These are phyloP conservation scores for Zhengitettix transpicula DNA, from an alignment of 2,888 invertebrate genomes.

Conservation along the genomic window DNA sequence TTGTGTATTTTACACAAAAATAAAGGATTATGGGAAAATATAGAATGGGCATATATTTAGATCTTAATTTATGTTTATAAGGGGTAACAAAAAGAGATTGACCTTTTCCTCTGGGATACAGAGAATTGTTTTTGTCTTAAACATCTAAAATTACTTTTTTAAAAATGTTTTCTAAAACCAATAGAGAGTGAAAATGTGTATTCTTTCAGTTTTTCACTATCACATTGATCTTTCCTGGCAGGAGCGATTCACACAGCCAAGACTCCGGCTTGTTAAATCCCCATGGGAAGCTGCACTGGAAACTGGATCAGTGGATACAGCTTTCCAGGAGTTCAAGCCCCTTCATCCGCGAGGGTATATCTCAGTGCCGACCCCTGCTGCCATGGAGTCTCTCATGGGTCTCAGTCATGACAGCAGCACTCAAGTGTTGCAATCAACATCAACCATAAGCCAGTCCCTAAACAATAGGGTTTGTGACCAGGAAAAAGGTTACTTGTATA, in stretches of 20 bases:
- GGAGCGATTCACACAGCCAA: conserved; percentile 39
- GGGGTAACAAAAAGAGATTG: too few relatives aligned
- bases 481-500: conserved; percentile 22
- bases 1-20: too few relatives aligned
- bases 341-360: conserved; percentile 8
- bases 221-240: conserved; percentile 19
- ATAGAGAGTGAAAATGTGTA: not conserved
- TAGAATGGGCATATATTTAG: too few relatives aligned
- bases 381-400: conserved; percentile 2
- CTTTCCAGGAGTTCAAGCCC: conserved; percentile 36
- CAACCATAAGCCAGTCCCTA: not conserved
- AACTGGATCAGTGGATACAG: conserved; percentile 49
- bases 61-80: too few relatives aligned
- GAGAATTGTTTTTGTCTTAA: too few relatives aligned
- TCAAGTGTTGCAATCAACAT: not conserved
- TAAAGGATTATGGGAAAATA: too few relatives aligned
- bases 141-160: too few relatives aligned
- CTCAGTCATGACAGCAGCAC: not conserved
- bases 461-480: not conserved
- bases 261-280: conserved; percentile 41
- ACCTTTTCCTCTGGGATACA: too few relatives aligned
- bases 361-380: conserved; percentile 14
- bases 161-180: not conserved
- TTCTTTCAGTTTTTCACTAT: not conserved
- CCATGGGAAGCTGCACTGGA: conserved; percentile 58